phyloP scores from a whole-genome alignment of 2,888 invertebrate genomes.

The Ormyrus nitidulus region DNA sequence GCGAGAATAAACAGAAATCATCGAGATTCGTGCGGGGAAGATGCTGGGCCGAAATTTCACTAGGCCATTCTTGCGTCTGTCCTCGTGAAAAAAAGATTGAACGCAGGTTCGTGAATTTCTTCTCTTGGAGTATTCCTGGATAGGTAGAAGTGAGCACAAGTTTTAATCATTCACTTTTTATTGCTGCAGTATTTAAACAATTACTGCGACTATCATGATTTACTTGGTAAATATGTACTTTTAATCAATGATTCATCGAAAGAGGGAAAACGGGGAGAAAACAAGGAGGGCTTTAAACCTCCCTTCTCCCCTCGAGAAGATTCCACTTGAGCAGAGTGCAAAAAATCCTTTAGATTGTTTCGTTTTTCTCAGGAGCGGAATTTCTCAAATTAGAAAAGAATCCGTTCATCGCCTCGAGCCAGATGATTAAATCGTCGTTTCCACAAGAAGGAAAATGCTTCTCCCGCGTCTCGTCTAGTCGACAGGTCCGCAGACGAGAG shows the following conservation, averaged over 20 bases:
- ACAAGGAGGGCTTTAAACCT: too few relatives aligned
- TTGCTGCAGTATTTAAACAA: background rate
- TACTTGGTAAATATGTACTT: too few relatives aligned
- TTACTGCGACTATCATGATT: background rate
- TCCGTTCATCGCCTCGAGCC: conserved; percentile 40
- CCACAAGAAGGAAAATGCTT: conserved; percentile 56
- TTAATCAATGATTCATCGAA: too few relatives aligned
- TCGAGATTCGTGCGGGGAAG: background rate
- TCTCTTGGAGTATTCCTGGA: background rate
- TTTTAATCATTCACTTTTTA: background rate
- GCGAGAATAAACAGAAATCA: too few relatives aligned
- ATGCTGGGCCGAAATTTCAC: background rate
- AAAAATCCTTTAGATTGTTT: conserved; percentile 38
- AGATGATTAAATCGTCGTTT: conserved; percentile 56
- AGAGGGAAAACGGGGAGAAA: too few relatives aligned
- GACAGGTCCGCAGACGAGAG: conserved; percentile 25
- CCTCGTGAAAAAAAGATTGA: background rate
- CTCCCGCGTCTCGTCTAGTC: conserved; percentile 45
- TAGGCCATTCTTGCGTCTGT: background rate
- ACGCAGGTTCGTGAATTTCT: background rate
- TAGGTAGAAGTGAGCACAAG: background rate
- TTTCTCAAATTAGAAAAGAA: conserved; percentile 48
- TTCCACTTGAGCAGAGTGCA: conserved; percentile 20
- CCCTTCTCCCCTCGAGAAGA: background rate
- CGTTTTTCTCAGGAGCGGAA: conserved; percentile 34